These are phyloP conservation scores for Monarcha castaneiventris DNA, from an alignment of 2,113 vertebrate species.

Conservation along the genomic window DNA sequence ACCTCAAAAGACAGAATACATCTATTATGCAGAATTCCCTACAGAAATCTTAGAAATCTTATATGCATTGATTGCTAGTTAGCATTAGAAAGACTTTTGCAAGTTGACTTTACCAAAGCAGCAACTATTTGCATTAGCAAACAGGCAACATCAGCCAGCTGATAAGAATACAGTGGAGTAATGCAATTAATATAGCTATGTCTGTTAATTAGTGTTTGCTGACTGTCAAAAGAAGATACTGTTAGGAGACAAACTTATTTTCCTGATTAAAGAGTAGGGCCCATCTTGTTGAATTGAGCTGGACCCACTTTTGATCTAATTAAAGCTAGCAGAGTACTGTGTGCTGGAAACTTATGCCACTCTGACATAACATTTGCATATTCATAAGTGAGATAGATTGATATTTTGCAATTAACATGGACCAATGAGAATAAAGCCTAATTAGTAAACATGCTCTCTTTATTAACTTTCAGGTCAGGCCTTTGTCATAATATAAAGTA, in stretches of 20 bases:
- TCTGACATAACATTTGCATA: constrained; percentile 77
- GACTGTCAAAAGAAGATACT: constrained; percentile 76
- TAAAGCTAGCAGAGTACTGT: constrained; percentile 69
- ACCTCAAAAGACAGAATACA: constrained; percentile 75
- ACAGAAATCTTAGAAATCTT: constrained; percentile 79
- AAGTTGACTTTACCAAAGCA: constrained; percentile 71
- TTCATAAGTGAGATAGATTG: constrained; percentile 76
- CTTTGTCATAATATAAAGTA: constrained; percentile 70
- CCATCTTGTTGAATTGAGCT: constrained; percentile 70
- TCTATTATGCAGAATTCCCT: constrained; percentile 79
- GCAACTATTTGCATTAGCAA: constrained; percentile 76
- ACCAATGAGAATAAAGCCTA: constrained; percentile 75
- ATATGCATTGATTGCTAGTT: constrained; percentile 77
- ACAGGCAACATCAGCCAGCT: constrained; percentile 70
- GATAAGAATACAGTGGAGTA: constrained; percentile 74
- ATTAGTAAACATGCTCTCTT: constrained; percentile 80
- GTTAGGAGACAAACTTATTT: constrained; percentile 76
- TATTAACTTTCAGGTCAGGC: constrained; percentile 78
- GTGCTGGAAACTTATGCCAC: constrained; percentile 67
- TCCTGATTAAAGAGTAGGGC: constrained; percentile 76
- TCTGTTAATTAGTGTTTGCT: constrained; percentile 82
- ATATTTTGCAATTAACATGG: constrained; percentile 79
- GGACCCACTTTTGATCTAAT: constrained; percentile 79
- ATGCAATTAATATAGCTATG: constrained; percentile 81
- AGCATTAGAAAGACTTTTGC: constrained; percentile 75